Evolutionary conservation across 2,888 invertebrate genomes (phyloP), one percentile per base, ranked within the genome.

Genomic region (Branchinecta sandiegonensis): DNA sequence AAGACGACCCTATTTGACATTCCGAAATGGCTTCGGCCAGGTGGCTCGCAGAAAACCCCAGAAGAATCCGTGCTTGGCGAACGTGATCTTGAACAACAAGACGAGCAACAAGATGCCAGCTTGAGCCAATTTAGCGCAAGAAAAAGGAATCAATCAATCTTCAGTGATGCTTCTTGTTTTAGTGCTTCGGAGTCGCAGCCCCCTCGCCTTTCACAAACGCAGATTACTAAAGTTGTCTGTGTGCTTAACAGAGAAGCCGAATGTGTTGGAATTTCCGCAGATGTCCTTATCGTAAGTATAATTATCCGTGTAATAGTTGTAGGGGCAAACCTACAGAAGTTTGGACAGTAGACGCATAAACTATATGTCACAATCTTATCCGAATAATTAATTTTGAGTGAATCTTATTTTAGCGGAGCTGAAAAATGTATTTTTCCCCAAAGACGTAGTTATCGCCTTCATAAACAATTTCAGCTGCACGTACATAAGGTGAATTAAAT

Each of bases 151-250:
- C 2, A 1, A 50, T 50, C 50, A 50, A n/a, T 50, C 50, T 50
- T 50, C n/a, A 50, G 50, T n/a, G 50, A n/a, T 50, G 50, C 50
- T 3, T 50, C 50, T 50, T 50, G 13, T 50, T 50, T 50, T 50
- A 50, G 50, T 50, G 50, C 50, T 50, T 50, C 50, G n/a, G 50
- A 50, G 50, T 50, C 50, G 50, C 50, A 50, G 50, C 50, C 50
- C 2, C 50, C 50, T 50, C 50, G 50, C n/a, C 2, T 23, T 3
- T 23, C 23, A 23, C 23, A 23, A 23, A 23, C 23, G 23, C 23
- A 23, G 23, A 23, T 23, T 23, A 23, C 23, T 23, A 23, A 23
- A 23, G 23, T 23, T 1, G 23, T 23, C 23, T 23, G 23, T 23
- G 23, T 23, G 23, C 23, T 3, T 23, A 23, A 23, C 23, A 23